Evolutionary conservation across 1,140 invertebrate genomes (phyloP).

Genomic region (Centruroides vittatus): DNA sequence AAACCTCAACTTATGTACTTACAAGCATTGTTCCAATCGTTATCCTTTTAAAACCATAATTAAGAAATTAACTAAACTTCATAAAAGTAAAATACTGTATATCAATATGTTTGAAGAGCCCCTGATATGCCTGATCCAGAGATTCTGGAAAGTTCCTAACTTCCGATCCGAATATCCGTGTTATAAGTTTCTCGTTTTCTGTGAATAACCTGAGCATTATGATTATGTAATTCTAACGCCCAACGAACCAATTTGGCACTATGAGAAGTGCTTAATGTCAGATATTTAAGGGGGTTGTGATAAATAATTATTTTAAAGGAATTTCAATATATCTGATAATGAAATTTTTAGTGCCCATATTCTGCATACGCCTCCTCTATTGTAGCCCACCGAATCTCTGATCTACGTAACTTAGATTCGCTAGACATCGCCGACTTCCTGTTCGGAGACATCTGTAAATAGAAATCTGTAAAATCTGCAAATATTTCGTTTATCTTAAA

Average conservation of each 20-base stretch:
- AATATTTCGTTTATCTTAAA: background rate
- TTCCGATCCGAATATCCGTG: too few species aligned
- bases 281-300: background rate
- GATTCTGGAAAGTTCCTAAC: too few species aligned
- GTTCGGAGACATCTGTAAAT: background rate
- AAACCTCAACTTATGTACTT: too few species aligned
- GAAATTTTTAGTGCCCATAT: background rate
- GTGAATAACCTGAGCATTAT: too few species aligned
- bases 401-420: background rate
- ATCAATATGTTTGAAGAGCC: too few species aligned
- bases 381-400: background rate
- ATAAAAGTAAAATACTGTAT: too few species aligned
- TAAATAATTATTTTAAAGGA: background rate
- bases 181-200: too few species aligned
- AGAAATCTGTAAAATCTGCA: too few species aligned
- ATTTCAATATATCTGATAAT: background rate
- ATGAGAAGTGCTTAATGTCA: background rate
- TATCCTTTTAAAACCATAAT: too few species aligned
- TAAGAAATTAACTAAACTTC: too few species aligned
- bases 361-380: background rate
- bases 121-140: too few species aligned
- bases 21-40: too few species aligned
- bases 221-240: background rate
- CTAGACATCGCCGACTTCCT: background rate
- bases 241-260: background rate